Conservation (phyloP, 2,888 invertebrate genomes). For the Micoletzkya japonica region DNA sequence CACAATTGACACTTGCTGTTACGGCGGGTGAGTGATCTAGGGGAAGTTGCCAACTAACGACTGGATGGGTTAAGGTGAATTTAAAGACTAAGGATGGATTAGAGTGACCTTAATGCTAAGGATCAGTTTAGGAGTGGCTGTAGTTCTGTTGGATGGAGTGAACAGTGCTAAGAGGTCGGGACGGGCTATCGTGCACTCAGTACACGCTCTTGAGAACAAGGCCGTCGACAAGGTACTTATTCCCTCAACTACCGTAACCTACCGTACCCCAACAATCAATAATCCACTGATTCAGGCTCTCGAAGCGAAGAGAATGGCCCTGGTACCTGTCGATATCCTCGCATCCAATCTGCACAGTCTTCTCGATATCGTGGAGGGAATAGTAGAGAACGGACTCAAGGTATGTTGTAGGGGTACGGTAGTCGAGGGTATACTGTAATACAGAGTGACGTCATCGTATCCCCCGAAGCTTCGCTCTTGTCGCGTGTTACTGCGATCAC, state of each 20-base stretch:
- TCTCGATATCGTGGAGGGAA: background rate
- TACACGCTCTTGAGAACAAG: background rate
- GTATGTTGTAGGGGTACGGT: background rate
- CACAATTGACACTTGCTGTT: constrained; percentile 27
- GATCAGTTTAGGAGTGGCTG: background rate
- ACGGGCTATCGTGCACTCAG: background rate
- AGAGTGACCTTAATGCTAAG: background rate
- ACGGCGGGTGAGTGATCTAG: background rate
- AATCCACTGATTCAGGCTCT: background rate
- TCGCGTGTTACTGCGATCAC: background rate
- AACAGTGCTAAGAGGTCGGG: background rate
- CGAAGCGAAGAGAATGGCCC: no score
- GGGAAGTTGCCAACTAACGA: background rate
- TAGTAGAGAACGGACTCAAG: constrained; percentile 2
- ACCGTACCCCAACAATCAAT: no score
- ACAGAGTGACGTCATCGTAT: background rate
- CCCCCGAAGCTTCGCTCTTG: background rate
- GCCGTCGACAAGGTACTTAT: background rate
- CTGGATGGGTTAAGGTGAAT: no score
- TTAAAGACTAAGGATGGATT: no score
- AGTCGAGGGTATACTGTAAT: background rate
- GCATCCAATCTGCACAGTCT: background rate
- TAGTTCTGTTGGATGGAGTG: background rate
- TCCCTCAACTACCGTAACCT: no score
- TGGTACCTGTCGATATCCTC: background rate